Evolutionary conservation across 2,797 vertebrate genomes (phyloP).

Genomic region (Fistularia commersonii): DNA sequence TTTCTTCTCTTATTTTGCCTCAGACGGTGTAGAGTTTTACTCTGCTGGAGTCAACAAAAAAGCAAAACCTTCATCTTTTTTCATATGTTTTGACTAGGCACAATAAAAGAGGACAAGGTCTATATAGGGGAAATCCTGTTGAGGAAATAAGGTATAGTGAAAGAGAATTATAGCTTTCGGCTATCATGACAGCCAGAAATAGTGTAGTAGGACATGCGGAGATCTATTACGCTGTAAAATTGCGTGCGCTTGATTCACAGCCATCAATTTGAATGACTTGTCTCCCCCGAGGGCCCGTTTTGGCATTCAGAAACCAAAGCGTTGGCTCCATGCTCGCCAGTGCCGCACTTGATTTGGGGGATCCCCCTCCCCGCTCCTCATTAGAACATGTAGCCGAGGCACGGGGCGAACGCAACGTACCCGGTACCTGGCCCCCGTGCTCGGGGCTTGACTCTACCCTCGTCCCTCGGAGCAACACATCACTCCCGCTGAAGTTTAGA

Average conservation of each 20-base stretch:
- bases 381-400: conserved; percentile 70
- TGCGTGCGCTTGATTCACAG: conserved; percentile 81
- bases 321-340: conserved; percentile 71
- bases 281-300: conserved; percentile 82
- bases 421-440: conserved; percentile 70
- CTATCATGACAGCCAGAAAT: conserved; percentile 47
- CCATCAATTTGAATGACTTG: conserved; percentile 85
- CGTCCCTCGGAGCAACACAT: conserved; percentile 43
- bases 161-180: conserved; percentile 33
- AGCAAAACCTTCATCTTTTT: conserved; percentile 17
- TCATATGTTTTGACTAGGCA: conserved; percentile 30
- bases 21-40: conserved; percentile 13
- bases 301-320: conserved; percentile 80
- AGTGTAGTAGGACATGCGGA: conserved; percentile 52
- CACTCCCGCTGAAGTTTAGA: conserved; percentile 39
- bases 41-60: conserved; percentile 23
- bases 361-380: conserved; percentile 61
- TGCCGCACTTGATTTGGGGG: conserved; percentile 71
- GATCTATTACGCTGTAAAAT: conserved; percentile 79
- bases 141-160: conserved; percentile 29
- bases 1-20: conserved; percentile 6
- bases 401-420: conserved; percentile 46
- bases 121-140: conserved; percentile 1
- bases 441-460: conserved; percentile 49
- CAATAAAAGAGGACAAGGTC: conserved; percentile 8